phyloP scores from a whole-genome alignment of 2,888 invertebrate species.

The Sminthurinus aureus region DNA sequence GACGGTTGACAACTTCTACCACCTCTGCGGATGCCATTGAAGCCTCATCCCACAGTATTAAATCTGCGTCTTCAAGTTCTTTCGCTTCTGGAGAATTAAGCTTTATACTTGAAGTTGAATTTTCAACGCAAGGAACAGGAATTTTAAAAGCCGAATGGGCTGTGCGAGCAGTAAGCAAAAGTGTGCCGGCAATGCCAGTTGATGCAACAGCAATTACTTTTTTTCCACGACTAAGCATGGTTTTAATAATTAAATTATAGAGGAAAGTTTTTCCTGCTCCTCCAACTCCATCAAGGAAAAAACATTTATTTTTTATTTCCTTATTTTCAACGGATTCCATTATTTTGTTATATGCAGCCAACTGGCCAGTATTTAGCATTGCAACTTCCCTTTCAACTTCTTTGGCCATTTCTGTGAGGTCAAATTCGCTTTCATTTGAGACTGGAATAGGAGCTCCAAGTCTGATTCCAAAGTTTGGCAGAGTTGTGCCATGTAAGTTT shows the following conservation, averaged over 20 bases:
- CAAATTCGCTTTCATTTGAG: neutral
- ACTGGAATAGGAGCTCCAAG: neutral
- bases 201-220: slow-evolving; percentile 41
- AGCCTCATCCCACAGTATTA: neutral
- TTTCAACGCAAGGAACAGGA: slow-evolving; percentile 42
- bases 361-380: neutral
- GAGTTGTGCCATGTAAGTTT: neutral
- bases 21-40: neutral
- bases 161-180: slow-evolving; percentile 58
- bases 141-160: slow-evolving; percentile 59
- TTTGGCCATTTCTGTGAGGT: too few relatives aligned
- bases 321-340: neutral
- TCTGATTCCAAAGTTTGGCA: neutral
- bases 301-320: neutral
- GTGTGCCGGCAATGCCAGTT: slow-evolving; percentile 52
- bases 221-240: slow-evolving; percentile 28
- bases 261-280: slow-evolving; percentile 18
- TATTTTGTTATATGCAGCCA: neutral
- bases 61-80: neutral
- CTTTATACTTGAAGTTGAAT: slow-evolving; percentile 16
- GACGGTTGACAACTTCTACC: neutral
- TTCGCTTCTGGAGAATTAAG: neutral
- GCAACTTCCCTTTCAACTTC: neutral
- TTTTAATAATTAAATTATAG: neutral
- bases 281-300: neutral